Conservation (phyloP, 2,113 vertebrate species). For the Rhadina sibilatrix region DNA sequence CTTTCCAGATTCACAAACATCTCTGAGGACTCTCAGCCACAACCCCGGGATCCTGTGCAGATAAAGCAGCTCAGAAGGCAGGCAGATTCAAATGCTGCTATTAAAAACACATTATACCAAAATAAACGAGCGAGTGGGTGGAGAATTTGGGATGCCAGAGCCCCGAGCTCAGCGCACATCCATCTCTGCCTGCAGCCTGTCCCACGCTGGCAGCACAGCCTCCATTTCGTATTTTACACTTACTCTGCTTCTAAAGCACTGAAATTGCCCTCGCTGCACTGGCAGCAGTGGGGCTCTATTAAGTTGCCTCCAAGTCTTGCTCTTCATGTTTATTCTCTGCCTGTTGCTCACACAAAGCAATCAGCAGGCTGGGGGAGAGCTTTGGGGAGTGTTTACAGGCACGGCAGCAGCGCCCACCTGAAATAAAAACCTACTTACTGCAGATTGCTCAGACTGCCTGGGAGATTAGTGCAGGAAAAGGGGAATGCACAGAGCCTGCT, state of each 20-base stretch:
- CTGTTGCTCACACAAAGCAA: background rate
- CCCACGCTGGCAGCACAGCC: background rate
- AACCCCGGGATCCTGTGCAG: background rate
- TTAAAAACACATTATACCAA: background rate
- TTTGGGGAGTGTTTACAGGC: background rate
- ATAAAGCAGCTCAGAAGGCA: background rate
- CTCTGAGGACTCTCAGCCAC: background rate
- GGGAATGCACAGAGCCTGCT: background rate
- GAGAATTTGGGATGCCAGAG: background rate
- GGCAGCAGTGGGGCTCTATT: background rate
- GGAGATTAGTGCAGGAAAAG: background rate
- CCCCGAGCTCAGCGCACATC: background rate
- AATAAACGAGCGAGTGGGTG: background rate
- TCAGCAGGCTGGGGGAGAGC: background rate
- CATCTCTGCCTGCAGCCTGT: background rate
- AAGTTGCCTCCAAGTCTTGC: background rate
- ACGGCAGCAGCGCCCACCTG: background rate
- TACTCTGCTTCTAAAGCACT: background rate
- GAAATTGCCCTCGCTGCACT: rapidly evolving
- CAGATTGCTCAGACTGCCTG: background rate
- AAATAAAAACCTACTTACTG: background rate
- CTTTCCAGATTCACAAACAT: rapidly evolving
- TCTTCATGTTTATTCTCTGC: background rate
- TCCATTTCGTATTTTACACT: background rate
- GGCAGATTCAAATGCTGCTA: background rate